A percentile compares a stretch with the other conserved stretches of the same genome.
Evolutionary conservation across 23 tunicate genomes (phyloP).

Genomic region (Styela clava): DNA sequence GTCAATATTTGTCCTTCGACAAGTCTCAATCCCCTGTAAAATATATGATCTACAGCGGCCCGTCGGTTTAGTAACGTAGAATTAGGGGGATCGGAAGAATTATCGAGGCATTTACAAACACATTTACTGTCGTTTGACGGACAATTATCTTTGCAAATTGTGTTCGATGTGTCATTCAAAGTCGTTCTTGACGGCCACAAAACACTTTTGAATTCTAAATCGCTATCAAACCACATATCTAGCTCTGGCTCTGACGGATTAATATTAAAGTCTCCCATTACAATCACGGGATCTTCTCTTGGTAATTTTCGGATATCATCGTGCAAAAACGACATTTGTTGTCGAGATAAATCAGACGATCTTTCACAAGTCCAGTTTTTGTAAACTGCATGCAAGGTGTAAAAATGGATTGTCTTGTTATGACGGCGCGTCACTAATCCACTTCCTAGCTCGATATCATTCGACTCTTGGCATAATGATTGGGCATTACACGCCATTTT

Average conservation of each 20-base stretch:
- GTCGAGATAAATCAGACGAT: conserved; percentile 34
- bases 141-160: not conserved
- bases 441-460: not conserved
- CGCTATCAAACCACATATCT: conserved; percentile 38
- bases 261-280: conserved; percentile 80
- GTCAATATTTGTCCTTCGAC: not conserved
- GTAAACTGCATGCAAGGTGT: conserved; percentile 68
- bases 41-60: conserved; percentile 72
- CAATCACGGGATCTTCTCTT: conserved; percentile 36
- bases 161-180: not conserved
- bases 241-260: conserved; percentile 72
- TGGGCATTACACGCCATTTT: not conserved
- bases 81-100: conserved; percentile 22
- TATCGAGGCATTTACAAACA: conserved; percentile 7
- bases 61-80: conserved; percentile 51
- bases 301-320: conserved; percentile 13
- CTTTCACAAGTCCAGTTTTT: conserved; percentile 69
- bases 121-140: conserved; percentile 8
- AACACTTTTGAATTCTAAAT: conserved; percentile 49
- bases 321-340: conserved; percentile 47
- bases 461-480: not conserved
- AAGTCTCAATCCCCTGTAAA: conserved; percentile 56
- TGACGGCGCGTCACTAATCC: not conserved
- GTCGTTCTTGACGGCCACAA: conserved; percentile 23
- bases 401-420: conserved; percentile 22